phyloP scores from a whole-genome alignment of 2,888 invertebrate species.

The Lithophane socia region DNA sequence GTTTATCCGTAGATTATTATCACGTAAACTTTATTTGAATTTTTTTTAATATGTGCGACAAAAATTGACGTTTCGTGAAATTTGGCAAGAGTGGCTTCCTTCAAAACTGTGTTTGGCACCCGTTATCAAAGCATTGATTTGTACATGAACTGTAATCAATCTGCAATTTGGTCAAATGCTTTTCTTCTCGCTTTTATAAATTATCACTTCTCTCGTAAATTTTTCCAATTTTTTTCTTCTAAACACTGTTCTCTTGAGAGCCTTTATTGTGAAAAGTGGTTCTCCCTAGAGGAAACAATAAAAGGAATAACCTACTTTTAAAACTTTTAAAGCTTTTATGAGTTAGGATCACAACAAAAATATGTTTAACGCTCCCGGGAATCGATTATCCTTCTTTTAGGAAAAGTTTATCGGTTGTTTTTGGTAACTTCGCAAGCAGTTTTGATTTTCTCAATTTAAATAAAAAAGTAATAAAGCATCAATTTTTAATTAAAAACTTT shows the following conservation, averaged over 20 bases:
- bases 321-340: constrained; percentile 28
- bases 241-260: background rate
- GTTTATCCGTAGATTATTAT: constrained; percentile 44
- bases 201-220: background rate
- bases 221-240: background rate
- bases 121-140: constrained; percentile 4
- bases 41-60: constrained; percentile 8
- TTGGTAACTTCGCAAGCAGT: constrained; percentile 18
- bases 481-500: background rate
- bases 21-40: constrained; percentile 7
- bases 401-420: constrained; percentile 16
- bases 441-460: background rate
- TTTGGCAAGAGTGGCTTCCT: constrained; percentile 15
- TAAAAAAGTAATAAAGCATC: background rate
- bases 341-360: constrained; percentile 15
- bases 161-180: background rate
- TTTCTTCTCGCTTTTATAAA: background rate
- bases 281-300: background rate
- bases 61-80: constrained; percentile 30
- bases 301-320: constrained; percentile 13
- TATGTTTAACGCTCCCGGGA: constrained; percentile 19
- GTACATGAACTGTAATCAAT: constrained; percentile 21
- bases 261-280: constrained; percentile 8
- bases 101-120: constrained; percentile 26
- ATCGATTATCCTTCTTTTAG: constrained; percentile 6